phyloP scores from a whole-genome alignment of 2,888 invertebrate species.

The Amiota communis region DNA sequence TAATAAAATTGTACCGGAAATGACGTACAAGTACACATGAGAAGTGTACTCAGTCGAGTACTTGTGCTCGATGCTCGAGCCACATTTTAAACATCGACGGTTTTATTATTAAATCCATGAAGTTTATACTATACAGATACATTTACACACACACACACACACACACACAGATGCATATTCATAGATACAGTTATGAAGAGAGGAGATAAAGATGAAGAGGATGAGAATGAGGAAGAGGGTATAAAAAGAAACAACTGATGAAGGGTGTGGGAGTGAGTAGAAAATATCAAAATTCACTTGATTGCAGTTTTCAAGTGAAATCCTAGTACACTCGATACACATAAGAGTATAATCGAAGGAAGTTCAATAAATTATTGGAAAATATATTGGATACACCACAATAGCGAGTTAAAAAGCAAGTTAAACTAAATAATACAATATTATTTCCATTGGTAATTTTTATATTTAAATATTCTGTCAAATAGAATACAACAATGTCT shows the following conservation, averaged over 20 bases:
- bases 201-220: neutral
- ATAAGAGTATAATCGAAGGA: slow-evolving; percentile 25
- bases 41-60: slow-evolving; percentile 45
- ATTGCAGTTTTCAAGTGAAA: slow-evolving; percentile 70
- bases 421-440: no score
- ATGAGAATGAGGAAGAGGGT: neutral
- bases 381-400: no score
- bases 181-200: slow-evolving; percentile 28
- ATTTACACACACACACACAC: slow-evolving; percentile 45
- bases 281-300: slow-evolving; percentile 68
- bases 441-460: no score
- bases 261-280: neutral
- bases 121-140: slow-evolving; percentile 55
- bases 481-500: no score
- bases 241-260: slow-evolving; percentile 34
- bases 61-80: slow-evolving; percentile 36
- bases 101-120: slow-evolving; percentile 68
- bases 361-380: no score
- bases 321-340: slow-evolving; percentile 60
- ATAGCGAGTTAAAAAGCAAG: no score
- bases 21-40: slow-evolving; percentile 52
- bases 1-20: slow-evolving; percentile 69
- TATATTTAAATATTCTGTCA: no score
- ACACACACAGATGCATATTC: slow-evolving; percentile 21
- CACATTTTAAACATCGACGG: slow-evolving; percentile 61